phyloP scores from a whole-genome alignment of 2,888 invertebrate genomes.

The Helobdella robusta region DNA sequence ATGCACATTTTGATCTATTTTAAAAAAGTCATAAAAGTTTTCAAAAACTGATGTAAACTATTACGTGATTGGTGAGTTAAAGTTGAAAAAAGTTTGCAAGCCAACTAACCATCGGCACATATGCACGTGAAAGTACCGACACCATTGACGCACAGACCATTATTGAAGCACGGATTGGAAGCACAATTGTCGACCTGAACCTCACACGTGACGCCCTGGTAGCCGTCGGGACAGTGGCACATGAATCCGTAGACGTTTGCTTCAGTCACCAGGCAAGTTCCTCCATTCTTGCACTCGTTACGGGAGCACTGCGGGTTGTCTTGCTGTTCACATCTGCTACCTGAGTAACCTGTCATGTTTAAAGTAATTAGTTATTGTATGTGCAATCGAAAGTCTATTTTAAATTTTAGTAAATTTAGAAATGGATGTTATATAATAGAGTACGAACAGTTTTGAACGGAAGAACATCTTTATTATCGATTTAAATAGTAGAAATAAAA shows the following conservation, averaged over 20 bases:
- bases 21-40: too few species aligned
- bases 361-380: too few species aligned
- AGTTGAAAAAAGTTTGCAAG: slow-evolving; percentile 27
- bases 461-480: too few species aligned
- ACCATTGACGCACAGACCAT: slow-evolving; percentile 36
- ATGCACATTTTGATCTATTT: too few species aligned
- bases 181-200: slow-evolving; percentile 74
- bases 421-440: too few species aligned
- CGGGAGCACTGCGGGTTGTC: neutral
- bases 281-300: slow-evolving; percentile 22
- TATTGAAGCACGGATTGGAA: slow-evolving; percentile 35
- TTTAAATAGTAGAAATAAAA: too few species aligned
- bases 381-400: too few species aligned
- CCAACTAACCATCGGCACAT: slow-evolving; percentile 35
- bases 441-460: too few species aligned
- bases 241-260: slow-evolving; percentile 14
- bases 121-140: slow-evolving; percentile 34
- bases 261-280: neutral
- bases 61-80: slow-evolving; percentile 27
- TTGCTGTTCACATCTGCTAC: slow-evolving; percentile 4
- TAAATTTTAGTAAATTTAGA: too few species aligned
- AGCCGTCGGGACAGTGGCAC: slow-evolving; percentile 38
- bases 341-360: slow-evolving; percentile 10
- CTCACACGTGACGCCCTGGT: slow-evolving; percentile 38
- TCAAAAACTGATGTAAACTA: neutral